These are phyloP conservation scores for Antennarius striatus DNA, from an alignment of 2,113 vertebrate genomes.

Conservation along the genomic window DNA sequence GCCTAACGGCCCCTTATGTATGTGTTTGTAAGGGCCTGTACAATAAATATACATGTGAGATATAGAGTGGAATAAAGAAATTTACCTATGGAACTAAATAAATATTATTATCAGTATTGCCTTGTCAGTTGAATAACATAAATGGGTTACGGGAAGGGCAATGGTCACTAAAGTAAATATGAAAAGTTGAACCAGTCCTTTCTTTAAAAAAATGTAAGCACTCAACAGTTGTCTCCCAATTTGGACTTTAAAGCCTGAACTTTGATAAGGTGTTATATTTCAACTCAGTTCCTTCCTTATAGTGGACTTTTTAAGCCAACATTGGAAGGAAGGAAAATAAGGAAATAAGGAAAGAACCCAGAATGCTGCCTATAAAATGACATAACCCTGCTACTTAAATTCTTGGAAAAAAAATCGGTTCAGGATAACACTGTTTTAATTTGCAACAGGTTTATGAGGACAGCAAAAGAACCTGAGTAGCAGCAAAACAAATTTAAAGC, in stretches of 20 bases:
- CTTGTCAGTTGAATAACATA: background rate
- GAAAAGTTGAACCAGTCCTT: too few relatives aligned
- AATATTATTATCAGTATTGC: too few relatives aligned
- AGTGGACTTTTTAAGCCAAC: constrained; percentile 67
- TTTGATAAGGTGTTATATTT: constrained; percentile 18
- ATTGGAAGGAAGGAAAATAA: too few relatives aligned
- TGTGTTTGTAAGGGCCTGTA: too few relatives aligned
- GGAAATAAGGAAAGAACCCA: constrained; percentile 57
- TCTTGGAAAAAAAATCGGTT: constrained; percentile 23
- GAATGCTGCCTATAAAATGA: constrained; percentile 56
- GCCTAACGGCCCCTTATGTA: too few relatives aligned
- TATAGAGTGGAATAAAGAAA: too few relatives aligned
- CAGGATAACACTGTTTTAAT: constrained; percentile 26
- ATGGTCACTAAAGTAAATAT: background rate
- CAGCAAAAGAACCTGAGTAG: background rate
- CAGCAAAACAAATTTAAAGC: too few relatives aligned
- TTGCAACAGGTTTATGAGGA: constrained; percentile 57
- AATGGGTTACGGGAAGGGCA: constrained; percentile 31
- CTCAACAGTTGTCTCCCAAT: constrained; percentile 9
- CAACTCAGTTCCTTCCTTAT: constrained; percentile 25
- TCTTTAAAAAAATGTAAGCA: too few relatives aligned
- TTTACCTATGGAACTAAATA: too few relatives aligned
- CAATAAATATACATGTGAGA: too few relatives aligned
- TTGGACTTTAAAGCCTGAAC: constrained; percentile 2
- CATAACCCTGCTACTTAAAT: constrained; percentile 49